These are phyloP conservation scores for Rhombomys opimus DNA, from an alignment of 2,113 vertebrate genomes.

Conservation along the genomic window DNA sequence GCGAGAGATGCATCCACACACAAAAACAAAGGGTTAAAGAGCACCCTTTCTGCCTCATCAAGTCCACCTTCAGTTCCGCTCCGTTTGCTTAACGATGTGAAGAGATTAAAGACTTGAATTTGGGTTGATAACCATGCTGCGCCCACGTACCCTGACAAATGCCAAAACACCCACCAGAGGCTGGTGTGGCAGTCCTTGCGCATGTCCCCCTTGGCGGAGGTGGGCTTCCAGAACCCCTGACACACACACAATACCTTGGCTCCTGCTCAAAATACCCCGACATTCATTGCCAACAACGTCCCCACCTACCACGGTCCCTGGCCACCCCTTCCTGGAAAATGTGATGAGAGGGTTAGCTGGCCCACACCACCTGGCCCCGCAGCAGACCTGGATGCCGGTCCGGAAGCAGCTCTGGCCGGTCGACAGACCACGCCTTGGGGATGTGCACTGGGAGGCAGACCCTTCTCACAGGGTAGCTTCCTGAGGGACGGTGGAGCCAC, in stretches of 20 bases:
- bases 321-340: slow-evolving; percentile 81
- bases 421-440: slow-evolving; percentile 2
- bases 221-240: slow-evolving; percentile 60
- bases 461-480: slow-evolving; percentile 75
- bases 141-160: background rate
- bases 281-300: slow-evolving; percentile 48
- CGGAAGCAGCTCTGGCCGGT: slow-evolving; percentile 49
- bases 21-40: background rate
- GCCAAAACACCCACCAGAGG: background rate
- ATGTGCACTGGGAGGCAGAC: background rate
- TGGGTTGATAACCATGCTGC: background rate
- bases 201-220: background rate
- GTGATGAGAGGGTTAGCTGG: slow-evolving; percentile 50
- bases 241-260: slow-evolving; percentile 76
- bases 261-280: slow-evolving; percentile 56
- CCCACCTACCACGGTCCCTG: slow-evolving; percentile 53
- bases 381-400: slow-evolving; percentile 59
- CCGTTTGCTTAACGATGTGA: background rate
- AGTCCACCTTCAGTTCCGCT: background rate
- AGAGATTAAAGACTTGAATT: background rate
- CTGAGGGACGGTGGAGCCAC: slow-evolving; percentile 60
- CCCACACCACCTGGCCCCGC: slow-evolving; percentile 74
- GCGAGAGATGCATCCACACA: background rate
- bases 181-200: background rate
- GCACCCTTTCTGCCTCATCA: background rate